Evolutionary conservation across 2,113 vertebrate species (phyloP).

Genomic region (Noturus placidus): DNA sequence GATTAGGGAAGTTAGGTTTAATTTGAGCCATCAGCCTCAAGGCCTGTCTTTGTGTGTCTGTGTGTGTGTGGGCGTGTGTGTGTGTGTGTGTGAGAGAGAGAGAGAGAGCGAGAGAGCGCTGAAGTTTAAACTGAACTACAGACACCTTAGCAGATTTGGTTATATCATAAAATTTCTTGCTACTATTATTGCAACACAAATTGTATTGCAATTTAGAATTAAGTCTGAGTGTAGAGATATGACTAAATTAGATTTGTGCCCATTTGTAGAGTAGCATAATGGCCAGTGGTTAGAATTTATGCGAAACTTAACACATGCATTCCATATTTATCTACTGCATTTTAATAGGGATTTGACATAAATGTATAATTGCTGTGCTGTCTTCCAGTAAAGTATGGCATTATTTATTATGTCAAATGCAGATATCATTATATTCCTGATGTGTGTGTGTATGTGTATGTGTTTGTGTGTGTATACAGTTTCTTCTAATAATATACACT

Average conservation of each 20-base stretch:
- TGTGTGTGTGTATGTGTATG: not conserved
- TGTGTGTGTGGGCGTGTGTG: constrained; percentile 16
- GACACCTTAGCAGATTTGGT: constrained; percentile 33
- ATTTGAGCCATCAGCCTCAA: constrained; percentile 49
- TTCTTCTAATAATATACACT: not conserved
- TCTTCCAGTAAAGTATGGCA: not conserved
- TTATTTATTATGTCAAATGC: not conserved
- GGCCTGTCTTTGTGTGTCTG: constrained; percentile 25
- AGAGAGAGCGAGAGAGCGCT: not conserved
- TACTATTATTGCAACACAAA: constrained; percentile 46
- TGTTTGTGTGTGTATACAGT: not conserved
- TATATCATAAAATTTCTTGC: constrained; percentile 24
- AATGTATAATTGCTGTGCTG: not conserved
- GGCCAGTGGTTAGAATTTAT: constrained; percentile 46
- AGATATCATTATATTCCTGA: not conserved
- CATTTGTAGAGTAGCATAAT: constrained; percentile 34
- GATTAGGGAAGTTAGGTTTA: constrained; percentile 51
- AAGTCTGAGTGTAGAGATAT: constrained; percentile 37
- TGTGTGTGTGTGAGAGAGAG: constrained; percentile 5
- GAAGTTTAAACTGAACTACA: constrained; percentile 42
- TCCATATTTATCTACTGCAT: constrained; percentile 11
- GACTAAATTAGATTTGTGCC: constrained; percentile 48
- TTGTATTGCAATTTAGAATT: constrained; percentile 50
- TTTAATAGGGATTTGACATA: constrained; percentile 38
- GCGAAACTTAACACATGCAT: constrained; percentile 25